These are phyloP conservation scores for Nasonovia ribisnigri DNA, from an alignment of 2,888 invertebrate species.

Conservation along the genomic window DNA sequence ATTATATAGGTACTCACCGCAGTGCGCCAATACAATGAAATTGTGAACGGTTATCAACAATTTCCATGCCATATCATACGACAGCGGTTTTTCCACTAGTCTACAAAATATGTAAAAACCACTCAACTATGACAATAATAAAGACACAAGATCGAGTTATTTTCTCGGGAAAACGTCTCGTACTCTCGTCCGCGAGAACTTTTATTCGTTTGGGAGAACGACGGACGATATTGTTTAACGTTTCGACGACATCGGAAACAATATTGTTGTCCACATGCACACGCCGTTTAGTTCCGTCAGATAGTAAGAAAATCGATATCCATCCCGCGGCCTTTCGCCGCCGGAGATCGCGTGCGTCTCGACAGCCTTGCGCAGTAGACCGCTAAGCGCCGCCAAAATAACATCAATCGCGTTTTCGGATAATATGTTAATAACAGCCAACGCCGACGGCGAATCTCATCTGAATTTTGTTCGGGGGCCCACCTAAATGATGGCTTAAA, in stretches of 20 bases:
- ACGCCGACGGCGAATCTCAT: not conserved
- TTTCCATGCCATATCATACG: constrained; percentile 38
- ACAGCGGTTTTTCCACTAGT: not conserved
- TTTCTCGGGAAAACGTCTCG: not conserved
- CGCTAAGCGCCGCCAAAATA: not conserved
- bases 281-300: not conserved
- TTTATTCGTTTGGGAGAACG: not conserved
- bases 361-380: not conserved
- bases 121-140: not conserved
- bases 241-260: not conserved
- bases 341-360: constrained; percentile 9
- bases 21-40: constrained; percentile 21
- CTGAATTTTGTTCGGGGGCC: too few species aligned
- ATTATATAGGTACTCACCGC: constrained; percentile 24
- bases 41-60: constrained; percentile 9
- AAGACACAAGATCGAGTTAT: not conserved
- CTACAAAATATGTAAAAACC: not conserved
- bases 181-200: not conserved
- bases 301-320: not conserved
- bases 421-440: too few species aligned
- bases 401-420: not conserved
- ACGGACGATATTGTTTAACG: not conserved
- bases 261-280: not conserved
- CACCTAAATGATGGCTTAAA: too few species aligned
- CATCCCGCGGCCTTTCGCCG: not conserved